Conservation (phyloP, 1,140 invertebrate species). For the Drosophila nasuta region DNA sequence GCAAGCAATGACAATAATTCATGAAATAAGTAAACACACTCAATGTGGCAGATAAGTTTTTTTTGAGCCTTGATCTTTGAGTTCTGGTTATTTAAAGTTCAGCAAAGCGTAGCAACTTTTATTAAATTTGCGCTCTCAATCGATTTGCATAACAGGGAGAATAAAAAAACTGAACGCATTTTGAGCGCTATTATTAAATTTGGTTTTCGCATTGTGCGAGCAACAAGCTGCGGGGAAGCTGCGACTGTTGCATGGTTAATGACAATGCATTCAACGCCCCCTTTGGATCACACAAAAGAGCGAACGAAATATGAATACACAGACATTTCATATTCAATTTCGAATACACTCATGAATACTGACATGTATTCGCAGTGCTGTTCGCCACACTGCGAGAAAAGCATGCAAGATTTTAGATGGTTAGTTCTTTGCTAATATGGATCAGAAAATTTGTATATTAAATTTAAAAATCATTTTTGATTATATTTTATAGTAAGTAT, state of each 20-base stretch:
- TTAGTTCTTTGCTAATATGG: not conserved
- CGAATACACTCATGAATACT: slow-evolving; percentile 9
- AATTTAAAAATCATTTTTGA: too few species aligned
- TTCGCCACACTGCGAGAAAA: slow-evolving; percentile 9
- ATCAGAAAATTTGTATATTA: too few species aligned
- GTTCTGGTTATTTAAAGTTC: slow-evolving; percentile 21
- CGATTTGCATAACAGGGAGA: slow-evolving; percentile 44
- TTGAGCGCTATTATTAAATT: slow-evolving; percentile 70
- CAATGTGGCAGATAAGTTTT: not conserved
- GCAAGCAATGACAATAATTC: slow-evolving; percentile 49
- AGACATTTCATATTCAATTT: slow-evolving; percentile 3
- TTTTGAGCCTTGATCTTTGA: not conserved
- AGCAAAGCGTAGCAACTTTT: slow-evolving; percentile 65
- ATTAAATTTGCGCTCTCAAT: slow-evolving; percentile 27
- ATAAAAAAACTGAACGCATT: slow-evolving; percentile 50
- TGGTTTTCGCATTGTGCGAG: slow-evolving; percentile 41
- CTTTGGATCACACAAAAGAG: slow-evolving; percentile 27
- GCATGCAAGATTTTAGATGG: not conserved
- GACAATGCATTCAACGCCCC: slow-evolving; percentile 53
- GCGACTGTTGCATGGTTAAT: slow-evolving; percentile 37
- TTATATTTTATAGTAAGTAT: too few species aligned
- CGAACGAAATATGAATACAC: slow-evolving; percentile 21
- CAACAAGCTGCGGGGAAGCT: not conserved
- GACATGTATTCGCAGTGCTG: not conserved
- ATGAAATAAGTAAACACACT: not conserved